phyloP scores from a whole-genome alignment of 2,113 vertebrate species.

The Onychostruthus taczanowskii region DNA sequence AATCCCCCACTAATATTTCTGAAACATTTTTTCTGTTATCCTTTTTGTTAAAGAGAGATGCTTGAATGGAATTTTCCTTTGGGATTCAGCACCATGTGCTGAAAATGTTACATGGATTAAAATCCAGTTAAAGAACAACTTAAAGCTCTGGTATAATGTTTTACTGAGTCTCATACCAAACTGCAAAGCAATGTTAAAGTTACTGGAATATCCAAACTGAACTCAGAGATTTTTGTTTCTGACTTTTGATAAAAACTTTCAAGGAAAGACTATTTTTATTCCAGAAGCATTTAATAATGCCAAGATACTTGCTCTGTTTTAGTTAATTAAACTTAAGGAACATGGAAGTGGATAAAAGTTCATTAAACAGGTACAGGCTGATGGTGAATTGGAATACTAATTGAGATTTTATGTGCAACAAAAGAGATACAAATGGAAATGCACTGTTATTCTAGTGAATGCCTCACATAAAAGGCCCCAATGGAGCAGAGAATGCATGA shows the following conservation, averaged over 20 bases:
- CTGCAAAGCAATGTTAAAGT: not conserved
- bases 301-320: slow-evolving; percentile 61
- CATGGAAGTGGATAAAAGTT: slow-evolving; percentile 71
- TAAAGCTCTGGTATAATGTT: not conserved
- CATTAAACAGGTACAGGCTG: slow-evolving; percentile 64
- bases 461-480: slow-evolving; percentile 32
- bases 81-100: not conserved
- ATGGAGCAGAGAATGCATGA: not conserved
- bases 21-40: not conserved
- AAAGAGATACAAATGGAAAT: slow-evolving; percentile 46
- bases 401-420: slow-evolving; percentile 61
- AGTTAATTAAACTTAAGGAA: slow-evolving; percentile 77
- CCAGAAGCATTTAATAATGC: slow-evolving; percentile 52
- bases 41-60: not conserved
- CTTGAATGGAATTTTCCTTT: not conserved
- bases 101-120: not conserved
- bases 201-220: not conserved
- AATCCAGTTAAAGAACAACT: not conserved
- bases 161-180: not conserved
- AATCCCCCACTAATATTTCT: not conserved
- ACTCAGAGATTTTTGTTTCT: slow-evolving; percentile 8
- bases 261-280: slow-evolving; percentile 60
- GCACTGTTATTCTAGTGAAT: slow-evolving; percentile 18
- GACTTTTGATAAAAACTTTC: slow-evolving; percentile 39
- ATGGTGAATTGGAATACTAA: slow-evolving; percentile 65